Percentiles rank a stretch among this genome's conserved stretches.
Conservation (phyloP, 2,888 invertebrate species). For the Ctena decussata region DNA sequence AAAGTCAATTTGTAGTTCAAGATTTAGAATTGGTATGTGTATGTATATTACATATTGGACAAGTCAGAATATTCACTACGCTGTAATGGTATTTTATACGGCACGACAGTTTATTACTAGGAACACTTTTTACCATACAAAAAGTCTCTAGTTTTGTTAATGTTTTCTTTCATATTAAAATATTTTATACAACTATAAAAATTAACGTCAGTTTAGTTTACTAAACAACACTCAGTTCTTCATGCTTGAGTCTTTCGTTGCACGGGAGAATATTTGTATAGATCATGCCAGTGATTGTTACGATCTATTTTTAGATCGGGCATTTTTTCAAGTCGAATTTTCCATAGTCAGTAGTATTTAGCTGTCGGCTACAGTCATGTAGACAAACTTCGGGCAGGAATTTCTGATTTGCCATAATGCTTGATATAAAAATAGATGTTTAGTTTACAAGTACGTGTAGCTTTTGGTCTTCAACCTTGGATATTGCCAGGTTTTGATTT, state of each 20-base stretch:
- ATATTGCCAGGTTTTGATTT: slow-evolving; percentile 76
- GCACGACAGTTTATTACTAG: neutral
- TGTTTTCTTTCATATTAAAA: neutral
- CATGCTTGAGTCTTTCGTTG: slow-evolving; percentile 13
- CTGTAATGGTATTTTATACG: neutral
- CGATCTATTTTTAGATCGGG: neutral
- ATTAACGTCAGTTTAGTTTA: slow-evolving; percentile 22
- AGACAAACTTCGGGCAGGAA: neutral
- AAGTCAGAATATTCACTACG: neutral
- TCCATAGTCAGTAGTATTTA: neutral
- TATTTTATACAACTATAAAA: slow-evolving; percentile 24
- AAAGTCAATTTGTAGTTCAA: neutral
- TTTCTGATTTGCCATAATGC: neutral
- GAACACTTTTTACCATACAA: neutral
- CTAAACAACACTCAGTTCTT: slow-evolving; percentile 13
- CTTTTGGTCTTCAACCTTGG: slow-evolving; percentile 72
- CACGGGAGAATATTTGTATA: neutral
- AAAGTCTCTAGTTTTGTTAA: slow-evolving; percentile 14
- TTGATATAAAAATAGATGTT: slow-evolving; percentile 12
- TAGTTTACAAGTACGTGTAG: slow-evolving; percentile 47
- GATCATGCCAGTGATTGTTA: neutral
- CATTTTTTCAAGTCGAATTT: neutral
- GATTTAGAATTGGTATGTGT: neutral
- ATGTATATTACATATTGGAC: slow-evolving; percentile 7
- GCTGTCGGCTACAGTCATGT: neutral